These are phyloP conservation scores for Gryon sp. DNA, from an alignment of 1,140 invertebrate genomes.

Conservation along the genomic window DNA sequence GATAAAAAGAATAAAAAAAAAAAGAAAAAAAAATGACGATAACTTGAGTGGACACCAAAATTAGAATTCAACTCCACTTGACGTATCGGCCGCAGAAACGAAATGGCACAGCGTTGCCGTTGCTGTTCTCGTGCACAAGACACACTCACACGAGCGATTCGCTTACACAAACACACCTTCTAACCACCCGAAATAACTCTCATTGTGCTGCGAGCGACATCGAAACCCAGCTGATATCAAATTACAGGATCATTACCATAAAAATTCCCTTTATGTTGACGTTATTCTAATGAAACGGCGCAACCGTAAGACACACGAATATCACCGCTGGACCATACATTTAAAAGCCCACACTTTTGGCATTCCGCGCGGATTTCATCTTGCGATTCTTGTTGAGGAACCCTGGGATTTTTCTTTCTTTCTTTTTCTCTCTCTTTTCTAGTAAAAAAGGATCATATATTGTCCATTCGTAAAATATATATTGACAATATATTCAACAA, in stretches of 20 bases:
- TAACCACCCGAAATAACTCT: constrained; percentile 52
- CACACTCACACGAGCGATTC: not conserved
- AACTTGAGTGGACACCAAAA: constrained; percentile 35
- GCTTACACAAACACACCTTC: constrained; percentile 1
- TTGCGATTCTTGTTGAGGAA: too few species aligned
- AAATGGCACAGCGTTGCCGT: constrained; percentile 13
- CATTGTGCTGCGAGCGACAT: constrained; percentile 47
- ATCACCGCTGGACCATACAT: constrained; percentile 19
- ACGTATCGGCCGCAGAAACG: constrained; percentile 34
- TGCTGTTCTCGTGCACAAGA: constrained; percentile 4
- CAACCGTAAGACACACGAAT: constrained; percentile 26
- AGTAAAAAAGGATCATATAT: too few species aligned
- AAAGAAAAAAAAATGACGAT: not conserved
- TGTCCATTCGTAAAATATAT: too few species aligned
- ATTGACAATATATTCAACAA: too few species aligned
- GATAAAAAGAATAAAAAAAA: too few species aligned
- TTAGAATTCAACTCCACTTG: constrained; percentile 51
- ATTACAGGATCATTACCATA: constrained; percentile 55
- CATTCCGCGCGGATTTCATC: constrained; percentile 24
- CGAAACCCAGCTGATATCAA: constrained; percentile 40
- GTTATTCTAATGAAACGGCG: constrained; percentile 51
- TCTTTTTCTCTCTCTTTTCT: too few species aligned
- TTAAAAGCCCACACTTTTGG: constrained; percentile 14
- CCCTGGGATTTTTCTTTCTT: too few species aligned
- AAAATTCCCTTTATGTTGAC: constrained; percentile 43